Base-by-base conservation (phyloP, 2,113 vertebrate genomes). In the Bufo gargarizans region DNA sequence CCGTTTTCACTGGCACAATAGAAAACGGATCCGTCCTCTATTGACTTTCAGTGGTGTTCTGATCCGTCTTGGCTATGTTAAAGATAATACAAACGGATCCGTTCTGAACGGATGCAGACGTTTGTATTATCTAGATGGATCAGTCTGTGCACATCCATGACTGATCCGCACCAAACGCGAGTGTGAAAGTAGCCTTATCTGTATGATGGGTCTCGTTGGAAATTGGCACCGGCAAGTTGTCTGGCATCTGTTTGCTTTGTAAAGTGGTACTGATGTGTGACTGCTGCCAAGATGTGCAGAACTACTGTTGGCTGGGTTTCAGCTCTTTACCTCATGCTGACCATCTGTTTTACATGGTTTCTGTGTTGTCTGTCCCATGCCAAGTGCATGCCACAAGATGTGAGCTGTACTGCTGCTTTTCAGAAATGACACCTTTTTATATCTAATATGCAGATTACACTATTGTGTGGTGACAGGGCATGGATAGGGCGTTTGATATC, bases 261-360 rank as follows among this genome's bases (percentile, higher is more conserved):
- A 53, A 83, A 67, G 45, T 67, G 61, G 61, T 63, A 86, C 33
- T 77, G 74, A 86, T n/a, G 10, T 61, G 67, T 65, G n/a, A 19
- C n/a, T 16, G n/a, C 19, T 74, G 69, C 84, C 84, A 77, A 45
- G 11, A 74, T 61, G 55, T 76, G 33, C 55, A 49, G 45, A 56
- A 53, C 55, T 78, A 67, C 58, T 61, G 14, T 61, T 76, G 84
- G 56, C 72, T 19, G 56, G 43, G 17, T 19, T 86, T 63, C 84
- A 86, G 58, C 20, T 8, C 56, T 63, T n/a, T 76, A 49, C 56
- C 43, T 76, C 43, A 86, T 86, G 56, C 84, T 77, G 72, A n/a
- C 84, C 72, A 77, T 86, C 84, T 86, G 84, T 74, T 13, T 45
- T 85, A 20, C 6, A 49, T 53, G 19, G 19, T 63, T 45, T 71